Base-by-base conservation (phyloP, 92 coral and sea anemone genomes). In the Parazoanthus darwini region DNA sequence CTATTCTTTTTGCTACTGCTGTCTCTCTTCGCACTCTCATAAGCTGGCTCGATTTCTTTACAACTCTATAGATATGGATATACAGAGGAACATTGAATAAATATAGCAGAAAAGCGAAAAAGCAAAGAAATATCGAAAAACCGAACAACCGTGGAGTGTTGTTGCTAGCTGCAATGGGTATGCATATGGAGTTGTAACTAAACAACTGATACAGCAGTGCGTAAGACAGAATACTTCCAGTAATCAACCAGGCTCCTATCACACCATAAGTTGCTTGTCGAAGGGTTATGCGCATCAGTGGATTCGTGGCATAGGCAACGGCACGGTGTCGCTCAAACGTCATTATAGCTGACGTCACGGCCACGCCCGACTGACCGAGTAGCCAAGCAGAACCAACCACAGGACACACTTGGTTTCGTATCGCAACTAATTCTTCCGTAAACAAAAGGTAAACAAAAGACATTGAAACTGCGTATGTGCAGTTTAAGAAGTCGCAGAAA, bases 301-400 rank as follows among this genome's bases (percentile, higher is more conserved):
- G 87, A 8, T 84, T 84, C 18, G 87, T 84, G 65, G 78, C 87
- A 84, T 3, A 46, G 10, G 38, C 74, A 48, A 84, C 65, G 6
- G 87, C 87, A 20, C 87, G 68, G 42, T 84, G 59, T 71, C 87
- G 87, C 48, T 84, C 87, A 68, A 70, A 84, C 33, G 87, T 84
- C 87, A 84, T 71, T n/a, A 84, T 13, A 18, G 74, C 59, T 8
- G 87, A 71, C 7, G 87, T 84, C 2, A 84, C n/a, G 0, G 65
- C 65, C 65, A 73, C 66, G 79, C 87, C 87, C 5, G n/a, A 23
- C 46, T 84, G 87, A 6, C 87, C 87, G 8, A 84, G 66, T 48
- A 84, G 29, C 87, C 87, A 84, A 8, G 78, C 43, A 13, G 78
- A 84, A 71, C 87, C 87, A 25, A 48, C 51, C 1, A 84, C 6